These are phyloP conservation scores for Darevskia mixta DNA, from an alignment of 2,797 vertebrate genomes.

Conservation along the genomic window DNA sequence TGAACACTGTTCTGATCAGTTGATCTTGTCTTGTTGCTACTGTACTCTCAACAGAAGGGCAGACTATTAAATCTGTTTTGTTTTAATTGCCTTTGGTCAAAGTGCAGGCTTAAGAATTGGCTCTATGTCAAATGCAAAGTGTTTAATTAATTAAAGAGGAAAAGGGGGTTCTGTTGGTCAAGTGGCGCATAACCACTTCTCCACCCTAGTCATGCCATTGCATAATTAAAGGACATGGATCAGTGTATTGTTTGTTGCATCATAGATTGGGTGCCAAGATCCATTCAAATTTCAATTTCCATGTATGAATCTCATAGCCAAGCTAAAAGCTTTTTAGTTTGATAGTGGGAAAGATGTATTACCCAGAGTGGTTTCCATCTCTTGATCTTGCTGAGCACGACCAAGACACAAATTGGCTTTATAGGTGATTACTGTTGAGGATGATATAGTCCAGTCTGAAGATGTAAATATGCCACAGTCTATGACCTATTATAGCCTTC, in stretches of 20 bases:
- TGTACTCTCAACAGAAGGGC: not conserved
- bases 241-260: not conserved
- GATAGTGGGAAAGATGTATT: not conserved
- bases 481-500: not conserved
- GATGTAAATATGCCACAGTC: rapidly evolving
- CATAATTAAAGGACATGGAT: slow-evolving; percentile 15
- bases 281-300: not conserved
- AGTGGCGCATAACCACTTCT: slow-evolving; percentile 4
- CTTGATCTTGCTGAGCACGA: not conserved
- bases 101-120: not conserved
- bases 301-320: not conserved
- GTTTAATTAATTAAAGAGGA: slow-evolving; percentile 48
- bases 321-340: not conserved
- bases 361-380: not conserved
- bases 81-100: slow-evolving; percentile 20
- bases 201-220: not conserved
- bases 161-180: not conserved
- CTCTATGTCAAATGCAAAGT: slow-evolving; percentile 23
- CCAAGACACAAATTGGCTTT: not conserved
- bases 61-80: slow-evolving; percentile 9
- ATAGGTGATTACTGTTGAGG: not conserved
- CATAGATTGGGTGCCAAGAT: no score
- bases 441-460: slow-evolving; percentile 11
- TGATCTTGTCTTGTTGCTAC: not conserved
- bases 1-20: not conserved